Evolutionary conservation across 2,797 vertebrate genomes (phyloP).

Genomic region (Dipus sagitta): DNA sequence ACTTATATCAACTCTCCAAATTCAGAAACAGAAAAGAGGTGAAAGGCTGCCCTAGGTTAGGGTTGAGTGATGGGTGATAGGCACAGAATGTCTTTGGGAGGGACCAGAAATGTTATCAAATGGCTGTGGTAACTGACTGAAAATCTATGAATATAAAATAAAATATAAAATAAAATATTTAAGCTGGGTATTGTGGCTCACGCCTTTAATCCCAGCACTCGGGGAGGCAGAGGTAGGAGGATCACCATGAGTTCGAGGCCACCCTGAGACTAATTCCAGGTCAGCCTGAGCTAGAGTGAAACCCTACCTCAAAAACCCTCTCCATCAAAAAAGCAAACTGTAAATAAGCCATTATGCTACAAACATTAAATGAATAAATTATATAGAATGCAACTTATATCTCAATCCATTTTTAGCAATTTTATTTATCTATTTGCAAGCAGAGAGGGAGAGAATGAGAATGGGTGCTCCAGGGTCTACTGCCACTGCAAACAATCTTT

Average conservation of each 20-base stretch:
- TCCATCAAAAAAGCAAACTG: neutral
- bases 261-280: too few species aligned
- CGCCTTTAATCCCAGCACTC: too few species aligned
- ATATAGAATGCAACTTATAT: neutral
- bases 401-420: neutral
- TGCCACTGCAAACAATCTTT: too few species aligned
- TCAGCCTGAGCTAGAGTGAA: too few species aligned
- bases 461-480: too few species aligned
- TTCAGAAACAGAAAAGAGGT: neutral
- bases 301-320: too few species aligned
- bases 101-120: neutral
- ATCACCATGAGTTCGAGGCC: too few species aligned
- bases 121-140: neutral
- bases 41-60: neutral
- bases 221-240: too few species aligned
- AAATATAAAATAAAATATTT: neutral
- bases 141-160: neutral
- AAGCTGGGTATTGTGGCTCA: too few species aligned
- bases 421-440: too few species aligned
- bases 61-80: neutral
- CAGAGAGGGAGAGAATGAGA: too few species aligned
- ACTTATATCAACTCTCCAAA: neutral
- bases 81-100: rapidly evolving
- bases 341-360: neutral
- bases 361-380: neutral